These are phyloP conservation scores for Drosophila rubida DNA, from an alignment of 2,888 invertebrate species.

Conservation along the genomic window DNA sequence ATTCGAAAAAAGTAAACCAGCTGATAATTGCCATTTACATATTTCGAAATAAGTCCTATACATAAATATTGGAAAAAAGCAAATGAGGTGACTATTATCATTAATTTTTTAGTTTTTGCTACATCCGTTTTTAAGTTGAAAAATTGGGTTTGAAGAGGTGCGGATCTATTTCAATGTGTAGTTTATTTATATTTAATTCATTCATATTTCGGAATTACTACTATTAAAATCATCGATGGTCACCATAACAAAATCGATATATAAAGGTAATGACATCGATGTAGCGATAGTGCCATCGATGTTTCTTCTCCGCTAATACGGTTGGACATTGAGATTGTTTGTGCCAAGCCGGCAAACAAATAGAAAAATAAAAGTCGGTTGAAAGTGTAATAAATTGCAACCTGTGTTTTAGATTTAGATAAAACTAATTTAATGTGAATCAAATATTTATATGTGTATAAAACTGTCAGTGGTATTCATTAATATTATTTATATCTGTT, in stretches of 20 bases:
- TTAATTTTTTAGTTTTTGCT: too few species aligned
- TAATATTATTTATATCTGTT: background rate
- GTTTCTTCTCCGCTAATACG: slow-evolving; percentile 5
- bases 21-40: too few species aligned
- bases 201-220: too few species aligned
- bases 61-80: too few species aligned
- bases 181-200: too few species aligned
- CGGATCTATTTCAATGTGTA: too few species aligned
- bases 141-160: too few species aligned
- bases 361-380: background rate
- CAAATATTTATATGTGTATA: background rate
- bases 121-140: too few species aligned
- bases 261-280: background rate
- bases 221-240: background rate
- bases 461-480: slow-evolving; percentile 1
- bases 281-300: background rate
- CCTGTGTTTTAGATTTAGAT: too few species aligned
- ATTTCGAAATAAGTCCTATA: too few species aligned
- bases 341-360: slow-evolving; percentile 41
- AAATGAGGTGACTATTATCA: too few species aligned
- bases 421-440: background rate
- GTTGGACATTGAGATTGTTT: slow-evolving; percentile 27
- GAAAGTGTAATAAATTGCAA: background rate
- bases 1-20: too few species aligned
- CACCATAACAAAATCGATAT: background rate